These are phyloP conservation scores for Calephelis nemesis DNA, from an alignment of 1,140 invertebrate genomes.

Conservation along the genomic window DNA sequence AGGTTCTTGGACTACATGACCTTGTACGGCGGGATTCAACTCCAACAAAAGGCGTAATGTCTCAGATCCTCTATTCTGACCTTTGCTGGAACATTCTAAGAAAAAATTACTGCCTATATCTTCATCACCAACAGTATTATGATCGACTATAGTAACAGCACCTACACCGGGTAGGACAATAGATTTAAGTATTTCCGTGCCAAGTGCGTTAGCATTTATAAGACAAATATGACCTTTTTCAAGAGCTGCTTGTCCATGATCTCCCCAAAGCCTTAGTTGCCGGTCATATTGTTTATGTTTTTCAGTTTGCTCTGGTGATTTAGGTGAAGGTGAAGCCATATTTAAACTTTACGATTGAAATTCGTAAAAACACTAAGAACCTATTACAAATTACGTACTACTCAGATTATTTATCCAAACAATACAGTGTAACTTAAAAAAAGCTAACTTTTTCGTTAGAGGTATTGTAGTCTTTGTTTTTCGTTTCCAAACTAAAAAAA, in stretches of 20 bases:
- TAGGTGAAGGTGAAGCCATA: conserved; percentile 88
- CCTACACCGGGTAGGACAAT: conserved; percentile 96
- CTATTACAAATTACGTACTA: too few species aligned
- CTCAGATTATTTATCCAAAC: too few species aligned
- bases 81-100: conserved; percentile 88
- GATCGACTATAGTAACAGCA: conserved; percentile 97
- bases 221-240: conserved; percentile 95
- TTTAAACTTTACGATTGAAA: too few species aligned
- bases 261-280: conserved; percentile 97
- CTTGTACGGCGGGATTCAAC: conserved; percentile 95
- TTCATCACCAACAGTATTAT: conserved; percentile 90
- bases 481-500: too few species aligned
- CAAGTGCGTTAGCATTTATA: conserved; percentile 95
- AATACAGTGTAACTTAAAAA: too few species aligned
- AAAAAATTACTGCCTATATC: conserved; percentile 98
- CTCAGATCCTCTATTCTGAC: conserved; percentile 90
- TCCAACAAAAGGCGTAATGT: conserved; percentile 91
- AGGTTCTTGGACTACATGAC: conserved; percentile 94
- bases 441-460: too few species aligned
- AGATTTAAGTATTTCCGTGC: conserved; percentile 97
- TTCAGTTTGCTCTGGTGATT: conserved; percentile 89
- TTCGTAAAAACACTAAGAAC: too few species aligned
- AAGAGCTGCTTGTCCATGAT: conserved; percentile 94
- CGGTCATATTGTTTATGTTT: conserved; percentile 92
- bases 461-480: too few species aligned